Conservation (phyloP, 1,140 invertebrate genomes). For the Diorhabda elongata region DNA sequence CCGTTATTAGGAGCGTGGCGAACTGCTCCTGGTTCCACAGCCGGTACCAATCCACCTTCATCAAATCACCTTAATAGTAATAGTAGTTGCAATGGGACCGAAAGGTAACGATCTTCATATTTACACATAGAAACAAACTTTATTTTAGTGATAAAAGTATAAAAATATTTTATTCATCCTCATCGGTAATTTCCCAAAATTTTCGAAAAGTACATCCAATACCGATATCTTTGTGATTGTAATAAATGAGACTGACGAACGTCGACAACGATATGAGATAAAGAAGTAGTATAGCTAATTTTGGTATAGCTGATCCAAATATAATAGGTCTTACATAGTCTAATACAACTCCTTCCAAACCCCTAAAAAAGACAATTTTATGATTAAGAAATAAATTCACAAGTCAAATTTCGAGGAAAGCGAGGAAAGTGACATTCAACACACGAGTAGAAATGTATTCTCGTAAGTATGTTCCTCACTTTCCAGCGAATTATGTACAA, state of each 20-base stretch:
- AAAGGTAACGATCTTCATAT: slow-evolving; percentile 50
- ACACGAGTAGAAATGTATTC: too few species aligned
- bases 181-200: neutral
- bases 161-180: neutral
- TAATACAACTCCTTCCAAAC: neutral
- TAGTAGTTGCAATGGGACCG: slow-evolving; percentile 62
- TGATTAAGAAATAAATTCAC: too few species aligned
- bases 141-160: neutral
- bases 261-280: neutral
- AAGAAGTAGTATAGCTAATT: neutral
- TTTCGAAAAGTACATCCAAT: neutral
- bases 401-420: too few species aligned
- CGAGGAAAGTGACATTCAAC: too few species aligned
- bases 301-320: neutral
- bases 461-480: too few species aligned
- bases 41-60: slow-evolving; percentile 55
- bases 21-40: slow-evolving; percentile 57
- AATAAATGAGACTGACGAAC: neutral
- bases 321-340: neutral
- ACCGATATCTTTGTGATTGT: neutral
- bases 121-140: neutral
- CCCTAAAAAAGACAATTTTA: neutral
- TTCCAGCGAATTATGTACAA: too few species aligned
- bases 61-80: slow-evolving; percentile 61
- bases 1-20: slow-evolving; percentile 55